Base-by-base conservation (phyloP, 2,113 vertebrate genomes). In the Ceratotherium simum region DNA sequence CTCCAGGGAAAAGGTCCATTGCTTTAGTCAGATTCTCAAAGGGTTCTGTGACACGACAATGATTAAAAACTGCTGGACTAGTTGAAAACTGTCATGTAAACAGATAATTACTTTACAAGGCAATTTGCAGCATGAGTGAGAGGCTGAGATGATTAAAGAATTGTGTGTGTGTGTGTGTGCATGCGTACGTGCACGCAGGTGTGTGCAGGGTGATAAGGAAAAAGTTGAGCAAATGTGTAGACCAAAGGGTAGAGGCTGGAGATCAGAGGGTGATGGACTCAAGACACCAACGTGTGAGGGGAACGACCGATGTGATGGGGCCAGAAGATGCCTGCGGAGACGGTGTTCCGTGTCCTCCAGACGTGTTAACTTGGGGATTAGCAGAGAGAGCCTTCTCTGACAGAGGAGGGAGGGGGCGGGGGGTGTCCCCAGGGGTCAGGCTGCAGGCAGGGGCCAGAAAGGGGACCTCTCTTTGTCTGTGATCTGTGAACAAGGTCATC, bases 101-200 rank as follows among this genome's bases (percentile, higher is more conserved):
- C 48, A 96, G 95, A 93, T 97, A 89, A 97, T 96, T 97, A 81
- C 51, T 91, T 11, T 69, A 92, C 67, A 79, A 95, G 85, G 56
- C 56, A 97, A 93, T 98, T 95, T 96, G 67, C 79, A 78, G 54
- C 39, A n/a, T 86, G 93, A 95, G 36, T 48, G 56, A 93, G 89
- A 95, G 80, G 42, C 90, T 93, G 75, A 86, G 96, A 90, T 75
- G 48, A 93, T 95, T 81, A 94, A 88, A 81, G 39, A 92, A 79
- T n/a, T 85, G 62, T 60, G 75, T 29, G n/a, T 72, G 33, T 64
- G n/a, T n/a, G 18, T 39, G 75, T 51, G 9, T 79, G 27, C 54
- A 1, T 58, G 23, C 6, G 4, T 27, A 14, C 11, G 90, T 48
- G 80, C 39, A 9, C 0, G 0, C 76, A 72, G 36, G 78, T n/a